Conservation (phyloP, 2,888 invertebrate species). For the Eristalis pertinax region DNA sequence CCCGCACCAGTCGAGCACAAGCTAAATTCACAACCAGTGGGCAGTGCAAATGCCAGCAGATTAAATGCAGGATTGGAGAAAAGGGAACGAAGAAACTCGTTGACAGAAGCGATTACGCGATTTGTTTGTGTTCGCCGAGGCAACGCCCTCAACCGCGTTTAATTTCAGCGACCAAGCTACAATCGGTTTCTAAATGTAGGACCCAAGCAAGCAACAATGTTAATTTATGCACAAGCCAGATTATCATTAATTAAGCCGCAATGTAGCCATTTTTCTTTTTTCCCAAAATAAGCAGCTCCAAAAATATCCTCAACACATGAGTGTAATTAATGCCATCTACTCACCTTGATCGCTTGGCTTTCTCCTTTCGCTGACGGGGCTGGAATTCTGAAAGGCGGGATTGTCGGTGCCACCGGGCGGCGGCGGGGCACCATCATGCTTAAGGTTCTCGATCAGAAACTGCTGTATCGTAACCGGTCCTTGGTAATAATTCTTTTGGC, state of each 20-base stretch:
- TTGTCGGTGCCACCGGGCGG: constrained; percentile 76
- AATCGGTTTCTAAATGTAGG: too few relatives aligned
- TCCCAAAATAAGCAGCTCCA: background rate
- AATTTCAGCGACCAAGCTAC: too few relatives aligned
- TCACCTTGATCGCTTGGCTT: constrained; percentile 37
- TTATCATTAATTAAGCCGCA: background rate
- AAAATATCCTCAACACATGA: constrained; percentile 3
- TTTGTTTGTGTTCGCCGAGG: too few relatives aligned
- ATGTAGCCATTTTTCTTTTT: background rate
- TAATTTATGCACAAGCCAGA: too few relatives aligned
- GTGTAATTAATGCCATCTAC: constrained; percentile 3
- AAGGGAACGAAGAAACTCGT: too few relatives aligned
- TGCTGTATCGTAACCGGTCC: constrained; percentile 91
- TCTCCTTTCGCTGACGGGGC: constrained; percentile 72
- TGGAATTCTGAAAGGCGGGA: constrained; percentile 73
- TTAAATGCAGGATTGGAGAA: too few relatives aligned
- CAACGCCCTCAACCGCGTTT: too few relatives aligned
- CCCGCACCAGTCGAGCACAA: background rate
- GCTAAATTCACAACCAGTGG: background rate
- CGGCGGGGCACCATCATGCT: constrained; percentile 67
- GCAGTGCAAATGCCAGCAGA: too few relatives aligned
- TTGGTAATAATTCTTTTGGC: constrained; percentile 89
- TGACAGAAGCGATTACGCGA: too few relatives aligned
- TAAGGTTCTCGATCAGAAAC: constrained; percentile 83
- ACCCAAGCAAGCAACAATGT: too few relatives aligned